phyloP scores from a whole-genome alignment of 1,140 invertebrate species.

The Cyphomyrmex costatus region DNA sequence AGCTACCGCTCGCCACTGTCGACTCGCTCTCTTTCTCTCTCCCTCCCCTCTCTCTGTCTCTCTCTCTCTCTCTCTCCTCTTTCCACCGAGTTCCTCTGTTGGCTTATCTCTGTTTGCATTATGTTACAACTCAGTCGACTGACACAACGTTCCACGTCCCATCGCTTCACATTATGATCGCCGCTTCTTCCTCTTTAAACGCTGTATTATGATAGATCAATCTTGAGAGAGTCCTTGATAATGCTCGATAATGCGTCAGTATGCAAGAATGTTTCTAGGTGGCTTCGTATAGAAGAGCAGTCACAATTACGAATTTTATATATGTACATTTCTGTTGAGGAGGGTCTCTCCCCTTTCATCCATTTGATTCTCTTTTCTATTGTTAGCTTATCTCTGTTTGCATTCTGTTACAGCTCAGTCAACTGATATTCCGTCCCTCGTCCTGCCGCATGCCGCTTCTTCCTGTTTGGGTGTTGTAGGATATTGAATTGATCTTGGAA shows the following conservation, averaged over 20 bases:
- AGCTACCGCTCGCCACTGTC: constrained; percentile 74
- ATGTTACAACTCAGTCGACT: constrained; percentile 62
- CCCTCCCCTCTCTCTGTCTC: neutral
- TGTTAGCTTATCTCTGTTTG: constrained; percentile 32
- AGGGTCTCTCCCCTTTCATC: neutral
- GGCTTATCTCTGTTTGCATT: constrained; percentile 60
- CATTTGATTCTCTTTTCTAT: constrained; percentile 12
- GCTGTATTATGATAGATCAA: constrained; percentile 4
- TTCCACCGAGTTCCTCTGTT: neutral
- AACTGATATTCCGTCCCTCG: constrained; percentile 2
- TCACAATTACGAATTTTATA: constrained; percentile 24
- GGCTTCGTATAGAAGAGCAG: neutral
- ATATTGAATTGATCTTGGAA: constrained; percentile 8
- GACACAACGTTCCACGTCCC: constrained; percentile 17
- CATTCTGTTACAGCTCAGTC: constrained; percentile 38
- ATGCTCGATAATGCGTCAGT: constrained; percentile 33
- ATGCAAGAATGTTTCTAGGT: constrained; percentile 1
- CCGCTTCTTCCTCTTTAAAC: constrained; percentile 17
- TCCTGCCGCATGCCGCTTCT: neutral
- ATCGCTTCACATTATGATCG: constrained; percentile 38
- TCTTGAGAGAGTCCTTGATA: constrained; percentile 14
- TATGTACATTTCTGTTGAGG: neutral
- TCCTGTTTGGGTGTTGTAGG: neutral
- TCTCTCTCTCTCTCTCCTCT: neutral
- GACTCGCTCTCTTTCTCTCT: neutral